phyloP scores from a whole-genome alignment of 2,797 vertebrate genomes.

The Eurystomus glaucurus region DNA sequence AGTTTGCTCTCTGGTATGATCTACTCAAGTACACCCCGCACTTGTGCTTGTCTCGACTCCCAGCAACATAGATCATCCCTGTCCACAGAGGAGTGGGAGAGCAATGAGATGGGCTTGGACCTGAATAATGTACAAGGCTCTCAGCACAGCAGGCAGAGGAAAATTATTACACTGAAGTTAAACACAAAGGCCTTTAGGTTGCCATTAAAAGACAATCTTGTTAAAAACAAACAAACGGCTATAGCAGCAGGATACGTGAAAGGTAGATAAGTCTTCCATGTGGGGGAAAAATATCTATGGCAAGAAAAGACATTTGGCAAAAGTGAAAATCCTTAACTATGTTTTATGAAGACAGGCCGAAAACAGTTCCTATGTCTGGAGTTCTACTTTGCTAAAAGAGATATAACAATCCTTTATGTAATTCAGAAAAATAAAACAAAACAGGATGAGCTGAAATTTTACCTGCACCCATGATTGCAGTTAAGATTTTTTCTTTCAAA shows the following conservation, averaged over 20 bases:
- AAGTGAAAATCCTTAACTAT: neutral
- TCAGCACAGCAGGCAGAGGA: neutral
- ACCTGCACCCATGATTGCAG: neutral
- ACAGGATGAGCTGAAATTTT: neutral
- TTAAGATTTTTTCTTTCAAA: neutral
- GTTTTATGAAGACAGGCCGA: neutral
- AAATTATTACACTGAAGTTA: neutral
- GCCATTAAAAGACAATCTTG: neutral
- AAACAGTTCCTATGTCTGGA: neutral
- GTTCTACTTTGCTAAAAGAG: neutral
- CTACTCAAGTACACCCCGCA: neutral
- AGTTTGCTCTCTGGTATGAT: neutral
- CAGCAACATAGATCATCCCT: neutral
- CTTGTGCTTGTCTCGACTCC: neutral
- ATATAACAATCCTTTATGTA: neutral
- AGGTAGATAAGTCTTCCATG: neutral
- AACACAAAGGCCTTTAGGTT: neutral
- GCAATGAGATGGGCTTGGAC: neutral
- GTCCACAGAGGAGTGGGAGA: neutral
- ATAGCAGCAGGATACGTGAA: neutral
- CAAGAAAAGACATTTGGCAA: neutral
- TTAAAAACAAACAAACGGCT: neutral
- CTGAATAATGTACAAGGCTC: neutral
- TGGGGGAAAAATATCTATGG: fast-evolving
- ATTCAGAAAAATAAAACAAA: neutral